phyloP scores from a whole-genome alignment of 2,113 vertebrate genomes.

The Larimichthys crocea region DNA sequence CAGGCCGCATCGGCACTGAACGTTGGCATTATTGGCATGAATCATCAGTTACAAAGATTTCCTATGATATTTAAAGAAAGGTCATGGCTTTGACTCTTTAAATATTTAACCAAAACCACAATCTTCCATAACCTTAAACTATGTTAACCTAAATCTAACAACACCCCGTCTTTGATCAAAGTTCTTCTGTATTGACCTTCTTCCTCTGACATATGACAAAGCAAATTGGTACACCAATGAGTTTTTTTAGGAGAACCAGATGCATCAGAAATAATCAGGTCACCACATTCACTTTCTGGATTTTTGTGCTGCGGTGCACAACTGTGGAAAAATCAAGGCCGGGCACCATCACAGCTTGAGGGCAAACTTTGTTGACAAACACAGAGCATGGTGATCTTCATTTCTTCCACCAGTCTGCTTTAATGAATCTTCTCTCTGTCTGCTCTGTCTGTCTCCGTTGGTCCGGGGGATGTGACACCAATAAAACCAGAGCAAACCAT shows the following conservation, averaged over 20 bases:
- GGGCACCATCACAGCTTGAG: conserved; percentile 27
- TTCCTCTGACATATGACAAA: not conserved
- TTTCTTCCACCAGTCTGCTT: conserved; percentile 31
- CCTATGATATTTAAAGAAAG: not conserved
- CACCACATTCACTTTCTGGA: not conserved
- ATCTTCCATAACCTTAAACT: not conserved
- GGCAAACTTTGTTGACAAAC: conserved; percentile 65
- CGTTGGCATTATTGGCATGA: no score
- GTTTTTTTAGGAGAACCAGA: not conserved
- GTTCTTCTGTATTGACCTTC: not conserved
- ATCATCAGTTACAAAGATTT: not conserved
- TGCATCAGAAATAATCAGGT: not conserved
- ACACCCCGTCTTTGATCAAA: not conserved
- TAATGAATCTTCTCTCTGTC: conserved; percentile 36
- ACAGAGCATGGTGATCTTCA: conserved; percentile 31
- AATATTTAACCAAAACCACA: not conserved
- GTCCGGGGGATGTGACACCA: conserved; percentile 33
- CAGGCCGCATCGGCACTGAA: not conserved
- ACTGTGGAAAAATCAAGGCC: conserved; percentile 41
- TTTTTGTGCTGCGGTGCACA: not conserved
- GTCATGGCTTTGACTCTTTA: not conserved
- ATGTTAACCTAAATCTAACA: not conserved
- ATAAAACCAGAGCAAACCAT: conserved; percentile 48
- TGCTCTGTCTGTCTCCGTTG: conserved; percentile 35
- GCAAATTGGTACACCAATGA: not conserved